phyloP scores from a whole-genome alignment of 2,888 invertebrate genomes.

The Lumbricus terrestris region DNA sequence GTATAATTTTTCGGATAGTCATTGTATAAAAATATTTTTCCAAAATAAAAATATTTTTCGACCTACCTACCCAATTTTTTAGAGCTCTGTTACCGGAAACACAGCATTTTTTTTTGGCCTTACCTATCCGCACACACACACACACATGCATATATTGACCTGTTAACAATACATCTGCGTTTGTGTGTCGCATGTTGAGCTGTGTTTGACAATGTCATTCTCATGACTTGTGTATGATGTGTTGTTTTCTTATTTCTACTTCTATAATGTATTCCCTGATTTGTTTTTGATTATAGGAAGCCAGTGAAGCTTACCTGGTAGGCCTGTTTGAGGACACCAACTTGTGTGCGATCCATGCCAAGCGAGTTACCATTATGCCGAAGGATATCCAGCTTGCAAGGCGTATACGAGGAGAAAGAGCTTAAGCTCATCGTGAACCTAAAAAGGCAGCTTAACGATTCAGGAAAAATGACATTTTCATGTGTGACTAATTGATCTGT shows the following conservation, averaged over 20 bases:
- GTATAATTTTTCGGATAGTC: too few species aligned
- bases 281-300: slow-evolving; percentile 26
- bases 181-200: not conserved
- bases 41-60: too few species aligned
- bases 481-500: slow-evolving; percentile 9
- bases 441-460: slow-evolving; percentile 10
- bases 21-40: too few species aligned
- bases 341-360: slow-evolving; percentile 34
- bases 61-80: too few species aligned
- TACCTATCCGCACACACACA: not conserved
- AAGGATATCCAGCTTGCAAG: slow-evolving; percentile 32
- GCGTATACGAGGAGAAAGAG: slow-evolving; percentile 24
- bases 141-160: too few species aligned
- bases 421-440: slow-evolving; percentile 11
- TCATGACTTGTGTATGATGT: not conserved
- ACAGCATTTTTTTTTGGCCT: too few species aligned
- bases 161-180: not conserved
- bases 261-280: not conserved
- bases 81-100: too few species aligned
- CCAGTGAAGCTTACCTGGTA: slow-evolving; percentile 31
- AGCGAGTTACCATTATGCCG: slow-evolving; percentile 33
- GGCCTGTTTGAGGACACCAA: slow-evolving; percentile 30
- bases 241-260: not conserved
- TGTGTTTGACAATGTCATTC: not conserved
- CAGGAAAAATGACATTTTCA: slow-evolving; percentile 11